Evolutionary conservation across 2,113 vertebrate species (phyloP).

Genomic region (Desmodus rotundus): DNA sequence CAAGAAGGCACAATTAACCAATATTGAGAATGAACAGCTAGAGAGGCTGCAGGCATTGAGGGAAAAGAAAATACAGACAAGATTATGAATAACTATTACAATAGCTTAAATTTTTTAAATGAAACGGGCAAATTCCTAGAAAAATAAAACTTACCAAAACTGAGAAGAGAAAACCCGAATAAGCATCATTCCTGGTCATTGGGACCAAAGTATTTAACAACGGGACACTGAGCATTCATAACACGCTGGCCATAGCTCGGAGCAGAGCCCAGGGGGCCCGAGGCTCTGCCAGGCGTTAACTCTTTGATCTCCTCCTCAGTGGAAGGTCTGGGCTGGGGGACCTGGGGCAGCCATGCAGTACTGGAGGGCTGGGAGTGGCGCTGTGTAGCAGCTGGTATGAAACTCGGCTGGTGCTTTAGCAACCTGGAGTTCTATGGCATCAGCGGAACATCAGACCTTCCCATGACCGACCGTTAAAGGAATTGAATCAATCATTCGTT

Average conservation of each 20-base stretch:
- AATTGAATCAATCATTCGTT: neutral
- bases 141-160: neutral
- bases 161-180: neutral
- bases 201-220: neutral
- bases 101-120: neutral
- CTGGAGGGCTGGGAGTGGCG: neutral
- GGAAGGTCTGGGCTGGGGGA: neutral
- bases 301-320: neutral
- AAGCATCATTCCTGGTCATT: neutral
- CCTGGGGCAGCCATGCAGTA: neutral
- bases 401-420: neutral
- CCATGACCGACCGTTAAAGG: neutral
- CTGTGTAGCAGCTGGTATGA: neutral
- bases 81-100: neutral
- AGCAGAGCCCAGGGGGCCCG: neutral
- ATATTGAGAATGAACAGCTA: neutral
- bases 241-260: neutral
- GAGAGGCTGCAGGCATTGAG: neutral
- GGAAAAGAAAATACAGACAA: neutral
- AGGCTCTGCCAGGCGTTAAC: neutral
- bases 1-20: neutral
- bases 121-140: neutral
- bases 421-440: neutral
- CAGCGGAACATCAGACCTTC: neutral
- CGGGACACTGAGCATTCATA: neutral